Evolutionary conservation across 2,888 invertebrate genomes (phyloP), one percentile per base, ranked within the genome.

Genomic region (Oscheius sp.): DNA sequence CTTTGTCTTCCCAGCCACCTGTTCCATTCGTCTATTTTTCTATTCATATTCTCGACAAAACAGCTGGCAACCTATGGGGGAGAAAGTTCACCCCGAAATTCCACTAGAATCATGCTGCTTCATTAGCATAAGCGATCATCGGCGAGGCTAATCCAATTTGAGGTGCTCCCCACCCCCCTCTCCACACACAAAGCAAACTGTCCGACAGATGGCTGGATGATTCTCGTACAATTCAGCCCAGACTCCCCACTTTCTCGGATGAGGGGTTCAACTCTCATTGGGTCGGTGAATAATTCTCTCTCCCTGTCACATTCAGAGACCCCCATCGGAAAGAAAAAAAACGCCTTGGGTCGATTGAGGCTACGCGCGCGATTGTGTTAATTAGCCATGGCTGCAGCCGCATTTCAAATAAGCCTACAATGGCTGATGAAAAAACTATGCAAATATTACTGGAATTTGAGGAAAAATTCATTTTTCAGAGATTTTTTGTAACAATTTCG

Each of bases 61-160:
- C 55, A 55, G 55, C 55, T 55, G 55, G 46, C 17, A 17, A n/a
- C 29, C 50, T 8, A 27, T 10, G 34, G 34, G 48, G 23, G 15
- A 48, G 37, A 48, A 20, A 3, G 20, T 23, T 25, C 3, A 17
- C 12, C 12, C 20, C 3, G 23, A 37, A 25, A 55, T 55, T 55
- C 55, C 55, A 33, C 55, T 55, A 55, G 55, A 55, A 33, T 31
- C 37, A 55, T 34, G 55, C n/a, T n/a, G n/a, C 55, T 55, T 55
- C 55, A 55, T 55, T 55, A 55, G 55, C 55, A 34, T 55, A 55
- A 55, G 33, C 55, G 55, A 55, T 55, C 23, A 52, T 52, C 37
- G 37, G 57, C n/a, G 31, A 29, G n/a, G 15, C 57, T 61, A 61
- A 61, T 61, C 61, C 45, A 61, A 61, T 61, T n/a, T 45, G 61